Evolutionary conservation across 2,797 vertebrate genomes (phyloP).

Genomic region (Lophius americanus): DNA sequence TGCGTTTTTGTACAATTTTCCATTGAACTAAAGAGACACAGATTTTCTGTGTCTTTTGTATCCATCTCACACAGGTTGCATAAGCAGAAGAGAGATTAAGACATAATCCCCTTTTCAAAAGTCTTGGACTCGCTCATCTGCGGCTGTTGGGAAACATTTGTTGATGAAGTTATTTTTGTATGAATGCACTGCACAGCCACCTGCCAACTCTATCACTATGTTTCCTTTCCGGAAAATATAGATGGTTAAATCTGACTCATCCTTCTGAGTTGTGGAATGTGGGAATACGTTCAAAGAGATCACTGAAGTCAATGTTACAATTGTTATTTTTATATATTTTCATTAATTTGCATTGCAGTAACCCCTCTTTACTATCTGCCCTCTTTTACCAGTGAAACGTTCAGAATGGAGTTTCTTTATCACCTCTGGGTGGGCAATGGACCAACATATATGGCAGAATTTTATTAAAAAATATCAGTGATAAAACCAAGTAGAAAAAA

Average conservation of each 20-base stretch:
- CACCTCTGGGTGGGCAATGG: too few relatives aligned
- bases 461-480: too few relatives aligned
- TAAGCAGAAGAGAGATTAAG: not conserved
- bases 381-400: too few relatives aligned
- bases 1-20: not conserved
- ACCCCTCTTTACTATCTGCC: too few relatives aligned
- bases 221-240: slow-evolving; percentile 8
- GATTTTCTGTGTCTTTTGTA: not conserved
- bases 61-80: slow-evolving; percentile 1
- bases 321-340: too few relatives aligned
- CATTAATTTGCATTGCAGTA: too few relatives aligned
- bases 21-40: not conserved
- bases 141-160: not conserved
- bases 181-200: not conserved
- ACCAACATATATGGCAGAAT: too few relatives aligned
- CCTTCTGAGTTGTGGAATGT: not conserved
- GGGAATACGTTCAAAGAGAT: not conserved
- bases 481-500: too few relatives aligned
- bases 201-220: not conserved
- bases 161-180: not conserved
- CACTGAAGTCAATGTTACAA: too few relatives aligned
- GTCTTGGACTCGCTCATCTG: not conserved
- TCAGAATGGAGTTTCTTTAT: too few relatives aligned
- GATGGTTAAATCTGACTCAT: too few relatives aligned
- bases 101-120: not conserved